Percentiles rank a stretch among this genome's conserved stretches.
These are phyloP conservation scores for Brenthis hecate DNA, from an alignment of 2,888 invertebrate genomes.

Conservation along the genomic window DNA sequence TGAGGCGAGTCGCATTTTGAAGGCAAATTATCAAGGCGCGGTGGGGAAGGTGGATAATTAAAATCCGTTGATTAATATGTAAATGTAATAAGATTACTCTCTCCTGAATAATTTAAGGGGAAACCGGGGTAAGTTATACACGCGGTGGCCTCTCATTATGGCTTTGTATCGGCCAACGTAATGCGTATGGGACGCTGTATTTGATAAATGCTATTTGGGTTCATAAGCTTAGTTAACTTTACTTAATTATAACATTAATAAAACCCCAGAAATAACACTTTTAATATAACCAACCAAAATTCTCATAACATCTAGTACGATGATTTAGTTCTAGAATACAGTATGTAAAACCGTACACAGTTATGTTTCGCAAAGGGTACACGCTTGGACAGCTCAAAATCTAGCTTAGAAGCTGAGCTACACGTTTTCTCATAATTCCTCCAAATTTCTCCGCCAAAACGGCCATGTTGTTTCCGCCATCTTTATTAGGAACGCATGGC, in stretches of 20 bases:
- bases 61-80: slow-evolving; percentile 99
- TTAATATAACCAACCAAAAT: background rate
- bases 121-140: slow-evolving; percentile 77
- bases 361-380: slow-evolving; percentile 16
- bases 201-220: slow-evolving; percentile 59
- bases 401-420: slow-evolving; percentile 43
- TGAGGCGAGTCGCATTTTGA: slow-evolving; percentile 78
- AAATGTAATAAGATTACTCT: slow-evolving; percentile 99
- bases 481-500: slow-evolving; percentile 81
- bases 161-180: slow-evolving; percentile 58
- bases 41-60: slow-evolving; percentile 91
- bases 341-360: slow-evolving; percentile 3
- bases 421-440: slow-evolving; percentile 52
- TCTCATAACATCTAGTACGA: background rate
- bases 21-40: slow-evolving; percentile 77
- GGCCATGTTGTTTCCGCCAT: slow-evolving; percentile 71
- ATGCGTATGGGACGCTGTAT: slow-evolving; percentile 42
- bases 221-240: slow-evolving; percentile 2
- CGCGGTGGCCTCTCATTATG: slow-evolving; percentile 73
- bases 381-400: slow-evolving; percentile 39
- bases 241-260: slow-evolving; percentile 4
- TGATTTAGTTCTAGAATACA: slow-evolving; percentile 3
- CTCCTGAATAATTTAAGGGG: slow-evolving; percentile 90
- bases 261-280: background rate
- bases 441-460: slow-evolving; percentile 63